These are phyloP conservation scores for Vulpes ferrilata DNA, from an alignment of 2,113 vertebrate genomes.

Conservation along the genomic window DNA sequence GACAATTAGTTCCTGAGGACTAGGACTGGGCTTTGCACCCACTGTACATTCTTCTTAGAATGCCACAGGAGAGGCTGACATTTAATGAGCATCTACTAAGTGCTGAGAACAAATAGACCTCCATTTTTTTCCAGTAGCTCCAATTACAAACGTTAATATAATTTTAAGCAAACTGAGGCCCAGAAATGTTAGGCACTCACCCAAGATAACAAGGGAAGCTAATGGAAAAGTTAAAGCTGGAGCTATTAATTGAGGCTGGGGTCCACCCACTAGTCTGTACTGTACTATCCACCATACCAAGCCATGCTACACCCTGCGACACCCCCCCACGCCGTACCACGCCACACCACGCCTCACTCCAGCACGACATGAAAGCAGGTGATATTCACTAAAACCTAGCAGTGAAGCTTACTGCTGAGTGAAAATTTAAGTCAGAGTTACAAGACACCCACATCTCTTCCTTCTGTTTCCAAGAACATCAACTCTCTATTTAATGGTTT, in stretches of 20 bases:
- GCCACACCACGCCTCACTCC: neutral
- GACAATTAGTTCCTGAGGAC: neutral
- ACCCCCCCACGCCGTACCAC: neutral
- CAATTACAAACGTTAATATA: neutral
- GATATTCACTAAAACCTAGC: neutral
- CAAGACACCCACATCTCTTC: neutral
- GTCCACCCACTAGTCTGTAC: neutral
- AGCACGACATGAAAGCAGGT: neutral
- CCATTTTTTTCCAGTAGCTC: neutral
- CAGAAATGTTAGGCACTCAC: neutral
- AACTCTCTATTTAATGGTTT: neutral
- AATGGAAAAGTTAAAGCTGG: neutral
- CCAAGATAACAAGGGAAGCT: neutral
- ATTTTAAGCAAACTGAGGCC: slow-evolving; percentile 32
- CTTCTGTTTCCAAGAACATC: neutral
- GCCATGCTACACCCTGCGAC: neutral
- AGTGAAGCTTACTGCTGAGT: neutral
- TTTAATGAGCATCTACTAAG: neutral
- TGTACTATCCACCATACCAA: neutral
- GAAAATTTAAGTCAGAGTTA: neutral
- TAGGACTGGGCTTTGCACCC: neutral
- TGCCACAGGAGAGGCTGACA: neutral
- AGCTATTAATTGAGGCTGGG: neutral
- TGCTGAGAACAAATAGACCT: neutral
- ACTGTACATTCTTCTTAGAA: neutral